Evolutionary conservation across 2,888 invertebrate species (phyloP).

Genomic region (Coleophora deauratella): DNA sequence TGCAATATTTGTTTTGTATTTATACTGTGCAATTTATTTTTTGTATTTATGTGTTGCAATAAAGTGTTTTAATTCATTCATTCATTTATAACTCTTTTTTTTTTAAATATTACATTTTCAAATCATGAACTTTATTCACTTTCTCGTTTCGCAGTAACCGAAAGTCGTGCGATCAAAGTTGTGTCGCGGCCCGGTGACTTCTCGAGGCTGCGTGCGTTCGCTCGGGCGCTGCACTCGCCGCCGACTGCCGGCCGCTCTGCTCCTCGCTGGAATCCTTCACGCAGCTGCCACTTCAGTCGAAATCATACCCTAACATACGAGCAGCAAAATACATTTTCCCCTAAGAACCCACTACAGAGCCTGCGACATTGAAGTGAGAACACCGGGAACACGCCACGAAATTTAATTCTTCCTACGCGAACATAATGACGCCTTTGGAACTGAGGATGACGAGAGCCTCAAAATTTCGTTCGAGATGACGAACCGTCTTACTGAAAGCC

Average conservation of each 20-base stretch:
- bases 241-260: constrained; percentile 54
- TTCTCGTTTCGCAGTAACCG: too few species aligned
- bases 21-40: too few species aligned
- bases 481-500: constrained; percentile 30
- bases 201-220: constrained; percentile 28
- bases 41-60: too few species aligned
- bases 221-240: constrained; percentile 49
- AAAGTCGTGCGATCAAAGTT: constrained; percentile 58
- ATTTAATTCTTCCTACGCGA: constrained; percentile 62
- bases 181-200: constrained; percentile 26
- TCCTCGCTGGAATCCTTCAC: constrained; percentile 40
- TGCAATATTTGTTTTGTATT: too few species aligned
- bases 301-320: constrained; percentile 29
- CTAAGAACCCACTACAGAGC: constrained; percentile 8
- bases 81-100: too few species aligned
- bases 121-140: too few species aligned
- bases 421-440: constrained; percentile 68
- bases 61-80: too few species aligned
- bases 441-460: constrained; percentile 50
- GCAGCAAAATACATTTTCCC: constrained; percentile 26
- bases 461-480: constrained; percentile 47
- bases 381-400: constrained; percentile 48
- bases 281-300: constrained; percentile 19
- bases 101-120: too few species aligned
- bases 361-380: constrained; percentile 34